A percentile compares a stretch with the other conserved stretches of the same genome.
These are phyloP conservation scores for Coptodon bakossiorum DNA, from an alignment of 2,113 vertebrate genomes.

Conservation along the genomic window DNA sequence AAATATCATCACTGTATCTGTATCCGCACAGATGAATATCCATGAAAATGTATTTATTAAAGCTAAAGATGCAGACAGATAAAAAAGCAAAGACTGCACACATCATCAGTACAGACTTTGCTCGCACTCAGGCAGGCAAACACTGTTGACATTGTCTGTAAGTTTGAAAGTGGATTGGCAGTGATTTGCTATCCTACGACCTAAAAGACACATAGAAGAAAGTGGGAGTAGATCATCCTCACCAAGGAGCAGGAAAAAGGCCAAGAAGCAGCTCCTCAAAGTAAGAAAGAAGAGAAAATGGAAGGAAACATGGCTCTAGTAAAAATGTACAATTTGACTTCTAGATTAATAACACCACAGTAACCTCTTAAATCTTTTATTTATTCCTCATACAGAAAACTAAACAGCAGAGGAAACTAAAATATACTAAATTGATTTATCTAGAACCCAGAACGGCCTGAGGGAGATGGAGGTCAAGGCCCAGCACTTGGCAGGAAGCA, in stretches of 20 bases:
- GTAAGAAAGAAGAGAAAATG: conserved; percentile 52
- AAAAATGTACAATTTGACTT: neutral
- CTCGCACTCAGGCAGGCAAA: conserved; percentile 73
- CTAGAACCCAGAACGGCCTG: neutral
- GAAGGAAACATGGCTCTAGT: neutral
- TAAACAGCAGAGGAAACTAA: neutral
- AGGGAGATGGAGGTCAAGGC: neutral
- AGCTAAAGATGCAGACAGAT: neutral
- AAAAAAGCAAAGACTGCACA: conserved; percentile 61
- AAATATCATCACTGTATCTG: neutral
- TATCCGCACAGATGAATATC: neutral
- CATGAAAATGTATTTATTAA: neutral
- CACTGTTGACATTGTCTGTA: neutral
- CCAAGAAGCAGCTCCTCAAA: conserved; percentile 46
- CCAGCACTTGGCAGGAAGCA: neutral
- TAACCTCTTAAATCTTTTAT: neutral
- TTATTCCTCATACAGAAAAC: neutral
- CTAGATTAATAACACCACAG: neutral
- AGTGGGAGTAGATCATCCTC: conserved; percentile 70
- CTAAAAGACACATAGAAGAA: neutral
- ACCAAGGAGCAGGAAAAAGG: conserved; percentile 60
- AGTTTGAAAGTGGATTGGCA: neutral
- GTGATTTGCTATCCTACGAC: neutral
- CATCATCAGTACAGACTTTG: conserved; percentile 77
- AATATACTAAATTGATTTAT: neutral